phyloP scores from a whole-genome alignment of 1,140 invertebrate genomes.

The Saccostrea glomerata region DNA sequence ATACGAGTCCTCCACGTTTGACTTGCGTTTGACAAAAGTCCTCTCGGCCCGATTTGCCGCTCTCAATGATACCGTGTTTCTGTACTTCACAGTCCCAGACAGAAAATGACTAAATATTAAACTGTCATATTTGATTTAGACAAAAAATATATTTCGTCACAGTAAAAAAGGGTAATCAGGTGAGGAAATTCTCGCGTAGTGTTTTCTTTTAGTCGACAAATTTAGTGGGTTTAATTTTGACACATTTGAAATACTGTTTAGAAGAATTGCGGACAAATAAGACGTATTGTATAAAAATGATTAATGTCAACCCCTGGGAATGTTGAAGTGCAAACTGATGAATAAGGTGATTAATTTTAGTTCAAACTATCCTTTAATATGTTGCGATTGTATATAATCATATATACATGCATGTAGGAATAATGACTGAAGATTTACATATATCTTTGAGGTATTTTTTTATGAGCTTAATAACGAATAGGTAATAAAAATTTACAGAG shows the following conservation, averaged over 20 bases:
- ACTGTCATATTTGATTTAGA: constrained; percentile 27
- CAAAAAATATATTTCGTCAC: constrained; percentile 26
- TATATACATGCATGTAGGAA: neutral
- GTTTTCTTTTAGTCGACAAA: constrained; percentile 20
- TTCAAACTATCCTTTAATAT: constrained; percentile 22
- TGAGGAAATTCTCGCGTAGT: neutral
- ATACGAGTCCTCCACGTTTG: neutral
- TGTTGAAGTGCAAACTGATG: constrained; percentile 28
- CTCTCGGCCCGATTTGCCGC: neutral
- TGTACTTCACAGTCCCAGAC: neutral
- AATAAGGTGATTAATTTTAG: constrained; percentile 26
- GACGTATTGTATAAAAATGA: constrained; percentile 22
- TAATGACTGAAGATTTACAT: constrained; percentile 1
- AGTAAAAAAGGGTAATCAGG: constrained; percentile 9
- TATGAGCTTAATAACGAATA: constrained; percentile 6
- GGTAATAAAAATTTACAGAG: neutral
- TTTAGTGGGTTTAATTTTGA: constrained; percentile 33
- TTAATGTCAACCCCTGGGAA: neutral
- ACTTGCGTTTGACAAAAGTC: constrained; percentile 10
- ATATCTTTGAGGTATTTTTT: neutral
- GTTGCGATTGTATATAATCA: neutral
- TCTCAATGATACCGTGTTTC: neutral
- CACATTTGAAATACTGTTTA: constrained; percentile 19
- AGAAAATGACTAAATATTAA: constrained; percentile 35
- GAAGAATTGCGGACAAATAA: constrained; percentile 26